phyloP scores from a whole-genome alignment of 2,113 vertebrate genomes.

The Nerophis ophidion region DNA sequence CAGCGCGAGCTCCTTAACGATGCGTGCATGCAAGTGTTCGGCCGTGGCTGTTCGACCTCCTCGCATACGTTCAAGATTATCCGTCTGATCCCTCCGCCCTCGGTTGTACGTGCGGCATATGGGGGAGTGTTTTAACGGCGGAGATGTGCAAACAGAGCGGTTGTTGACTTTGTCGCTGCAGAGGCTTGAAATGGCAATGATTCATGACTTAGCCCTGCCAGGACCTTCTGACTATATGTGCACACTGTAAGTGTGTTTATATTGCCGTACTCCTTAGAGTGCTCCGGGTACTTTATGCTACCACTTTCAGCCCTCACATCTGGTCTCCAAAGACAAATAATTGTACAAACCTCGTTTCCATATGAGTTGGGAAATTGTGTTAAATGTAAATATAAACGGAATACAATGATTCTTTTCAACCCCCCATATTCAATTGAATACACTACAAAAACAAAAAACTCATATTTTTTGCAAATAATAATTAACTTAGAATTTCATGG shows the following conservation, averaged over 20 bases:
- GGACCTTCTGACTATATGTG: conserved; percentile 3
- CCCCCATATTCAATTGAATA: no score
- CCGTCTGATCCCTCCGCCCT: conserved; percentile 43
- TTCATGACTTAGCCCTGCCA: neutral
- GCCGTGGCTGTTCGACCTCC: conserved; percentile 58
- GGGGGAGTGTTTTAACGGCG: conserved; percentile 54
- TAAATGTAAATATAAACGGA: no score
- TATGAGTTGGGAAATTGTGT: no score
- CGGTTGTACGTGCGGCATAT: conserved; percentile 46
- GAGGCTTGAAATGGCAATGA: neutral
- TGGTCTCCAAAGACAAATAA: neutral
- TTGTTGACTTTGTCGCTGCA: conserved; percentile 28
- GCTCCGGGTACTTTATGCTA: conserved; percentile 7
- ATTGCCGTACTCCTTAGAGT: conserved; percentile 10
- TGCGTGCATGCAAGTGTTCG: conserved; percentile 24
- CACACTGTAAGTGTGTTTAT: conserved; percentile 1
- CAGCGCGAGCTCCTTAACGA: conserved; percentile 33
- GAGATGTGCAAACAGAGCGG: conserved; percentile 49
- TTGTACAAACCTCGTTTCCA: no score
- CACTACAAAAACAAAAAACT: no score
- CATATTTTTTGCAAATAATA: no score
- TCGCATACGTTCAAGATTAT: conserved; percentile 36
- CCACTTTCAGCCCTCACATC: neutral
- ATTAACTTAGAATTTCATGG: no score
- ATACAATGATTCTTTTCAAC: no score